phyloP scores from a whole-genome alignment of 2,888 invertebrate species.

The Arge pagana region DNA sequence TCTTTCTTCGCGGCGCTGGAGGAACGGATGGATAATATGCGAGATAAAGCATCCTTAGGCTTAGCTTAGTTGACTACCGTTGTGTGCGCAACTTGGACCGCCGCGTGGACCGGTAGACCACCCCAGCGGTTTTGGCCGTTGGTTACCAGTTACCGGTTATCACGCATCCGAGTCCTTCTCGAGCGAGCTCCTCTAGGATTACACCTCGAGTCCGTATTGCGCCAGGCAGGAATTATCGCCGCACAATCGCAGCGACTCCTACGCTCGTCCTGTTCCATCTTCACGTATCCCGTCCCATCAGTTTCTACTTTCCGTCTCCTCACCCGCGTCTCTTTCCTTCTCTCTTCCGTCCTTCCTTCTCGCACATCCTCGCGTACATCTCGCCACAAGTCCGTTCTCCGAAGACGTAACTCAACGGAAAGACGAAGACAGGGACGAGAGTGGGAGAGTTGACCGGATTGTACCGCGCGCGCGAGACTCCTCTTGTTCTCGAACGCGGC shows the following conservation, averaged over 20 bases:
- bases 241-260: constrained; percentile 48
- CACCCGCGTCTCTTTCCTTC: not conserved
- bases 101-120: constrained; percentile 43
- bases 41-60: constrained; percentile 54
- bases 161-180: constrained; percentile 24
- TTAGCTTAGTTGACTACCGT: constrained; percentile 55
- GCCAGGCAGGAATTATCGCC: constrained; percentile 53
- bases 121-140: constrained; percentile 39
- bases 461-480: constrained; percentile 14
- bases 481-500: too few relatives aligned
- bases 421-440: constrained; percentile 3
- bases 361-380: constrained; percentile 3
- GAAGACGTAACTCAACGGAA: constrained; percentile 2
- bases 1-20: constrained; percentile 25
- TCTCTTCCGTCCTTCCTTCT: not conserved
- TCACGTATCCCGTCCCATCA: too few relatives aligned
- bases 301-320: constrained; percentile 24
- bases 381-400: too few relatives aligned
- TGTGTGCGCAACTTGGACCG: constrained; percentile 52
- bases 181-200: constrained; percentile 49
- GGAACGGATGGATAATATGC: constrained; percentile 41
- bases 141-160: constrained; percentile 8
- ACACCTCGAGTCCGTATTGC: constrained; percentile 43
- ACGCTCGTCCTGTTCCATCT: too few relatives aligned
- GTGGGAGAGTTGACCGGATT: constrained; percentile 1